These are phyloP conservation scores for Gracilinanus agilis DNA, from an alignment of 2,113 vertebrate genomes.

Conservation along the genomic window DNA sequence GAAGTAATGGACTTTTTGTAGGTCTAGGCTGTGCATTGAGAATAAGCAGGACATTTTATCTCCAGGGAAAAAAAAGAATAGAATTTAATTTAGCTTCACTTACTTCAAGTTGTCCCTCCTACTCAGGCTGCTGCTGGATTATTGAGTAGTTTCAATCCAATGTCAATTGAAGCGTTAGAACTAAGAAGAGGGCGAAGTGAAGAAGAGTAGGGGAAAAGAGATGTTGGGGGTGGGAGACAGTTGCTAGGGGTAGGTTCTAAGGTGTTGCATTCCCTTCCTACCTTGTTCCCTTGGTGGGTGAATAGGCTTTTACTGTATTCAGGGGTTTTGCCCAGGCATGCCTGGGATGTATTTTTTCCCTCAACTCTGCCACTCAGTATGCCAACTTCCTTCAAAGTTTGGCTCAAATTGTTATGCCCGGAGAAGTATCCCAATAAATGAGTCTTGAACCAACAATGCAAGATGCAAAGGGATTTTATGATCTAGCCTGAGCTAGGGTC, in stretches of 20 bases:
- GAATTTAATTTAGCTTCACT: not conserved
- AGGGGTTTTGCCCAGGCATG: not conserved
- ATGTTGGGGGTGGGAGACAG: not conserved
- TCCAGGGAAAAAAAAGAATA: conserved; percentile 16
- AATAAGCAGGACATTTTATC: conserved; percentile 39
- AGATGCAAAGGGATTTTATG: too few species aligned
- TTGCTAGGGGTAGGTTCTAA: not conserved
- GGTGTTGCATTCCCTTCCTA: not conserved
- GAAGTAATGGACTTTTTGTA: conserved; percentile 41
- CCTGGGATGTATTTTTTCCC: not conserved
- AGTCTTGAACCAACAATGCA: too few species aligned
- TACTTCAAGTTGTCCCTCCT: not conserved
- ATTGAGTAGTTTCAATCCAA: not conserved
- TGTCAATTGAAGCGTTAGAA: fast-evolving
- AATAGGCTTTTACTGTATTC: not conserved
- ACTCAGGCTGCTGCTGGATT: not conserved
- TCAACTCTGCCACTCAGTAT: not conserved
- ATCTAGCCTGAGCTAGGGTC: too few species aligned
- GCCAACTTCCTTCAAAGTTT: not conserved
- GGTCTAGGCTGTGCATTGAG: conserved; percentile 22
- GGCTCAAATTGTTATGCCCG: too few species aligned
- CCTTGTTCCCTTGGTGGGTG: not conserved
- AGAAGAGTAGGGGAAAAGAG: not conserved
- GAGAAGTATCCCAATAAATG: too few species aligned
- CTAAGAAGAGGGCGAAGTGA: not conserved